phyloP scores from a whole-genome alignment of 92 coral and sea anemone species.

The Porites evermanni region DNA sequence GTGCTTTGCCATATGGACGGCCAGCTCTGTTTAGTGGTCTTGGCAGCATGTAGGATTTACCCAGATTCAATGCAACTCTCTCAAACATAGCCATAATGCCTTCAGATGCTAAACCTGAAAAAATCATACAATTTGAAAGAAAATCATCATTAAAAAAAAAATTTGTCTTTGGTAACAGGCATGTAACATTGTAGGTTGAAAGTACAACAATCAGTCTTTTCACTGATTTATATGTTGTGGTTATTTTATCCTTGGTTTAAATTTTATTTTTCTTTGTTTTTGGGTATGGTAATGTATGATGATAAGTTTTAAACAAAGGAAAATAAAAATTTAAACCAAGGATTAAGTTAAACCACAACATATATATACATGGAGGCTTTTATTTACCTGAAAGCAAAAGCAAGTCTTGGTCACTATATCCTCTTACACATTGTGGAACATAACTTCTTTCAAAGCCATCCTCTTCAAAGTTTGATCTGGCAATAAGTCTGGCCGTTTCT shows the following conservation, averaged over 20 bases:
- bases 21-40: conserved; percentile 64
- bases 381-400: conserved; percentile 61
- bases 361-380: background rate
- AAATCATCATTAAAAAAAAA: background rate
- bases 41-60: conserved; percentile 42
- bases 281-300: no score
- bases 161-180: background rate
- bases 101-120: conserved; percentile 71
- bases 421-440: conserved; percentile 62
- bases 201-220: no score
- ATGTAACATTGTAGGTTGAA: no score
- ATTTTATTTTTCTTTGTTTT: no score
- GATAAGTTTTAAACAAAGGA: no score
- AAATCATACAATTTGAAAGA: background rate
- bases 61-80: conserved; percentile 68
- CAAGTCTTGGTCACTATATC: conserved; percentile 73
- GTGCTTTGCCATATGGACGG: conserved; percentile 59
- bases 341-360: background rate
- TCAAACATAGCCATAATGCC: conserved; percentile 63
- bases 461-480: conserved; percentile 58
- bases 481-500: conserved; percentile 61
- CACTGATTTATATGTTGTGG: no score
- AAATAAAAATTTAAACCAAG: no score
- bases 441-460: conserved; percentile 59
- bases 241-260: no score